Percentiles rank a stretch among this genome's conserved stretches.
Evolutionary conservation across 1,140 invertebrate species (phyloP).

Genomic region (Bombus cullumanus): DNA sequence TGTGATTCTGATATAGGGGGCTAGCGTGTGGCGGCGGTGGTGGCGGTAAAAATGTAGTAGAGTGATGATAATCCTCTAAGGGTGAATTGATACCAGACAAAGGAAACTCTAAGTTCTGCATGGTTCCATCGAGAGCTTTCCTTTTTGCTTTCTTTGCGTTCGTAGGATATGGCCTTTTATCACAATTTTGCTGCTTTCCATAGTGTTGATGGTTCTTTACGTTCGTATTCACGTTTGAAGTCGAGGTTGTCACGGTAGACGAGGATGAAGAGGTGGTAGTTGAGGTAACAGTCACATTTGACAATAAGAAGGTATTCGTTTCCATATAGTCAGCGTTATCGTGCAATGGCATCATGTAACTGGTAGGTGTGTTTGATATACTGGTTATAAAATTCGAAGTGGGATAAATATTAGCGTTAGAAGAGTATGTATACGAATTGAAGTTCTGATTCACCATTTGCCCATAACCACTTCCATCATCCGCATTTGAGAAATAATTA

Average conservation of each 20-base stretch:
- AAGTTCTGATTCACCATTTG: conserved; percentile 82
- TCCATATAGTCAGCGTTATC: conserved; percentile 81
- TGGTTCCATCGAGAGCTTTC: conserved; percentile 68
- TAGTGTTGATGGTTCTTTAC: conserved; percentile 75
- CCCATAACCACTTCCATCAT: conserved; percentile 76
- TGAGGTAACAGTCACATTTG: conserved; percentile 71
- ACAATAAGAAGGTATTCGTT: conserved; percentile 76
- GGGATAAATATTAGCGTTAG: conserved; percentile 81
- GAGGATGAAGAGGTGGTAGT: conserved; percentile 64
- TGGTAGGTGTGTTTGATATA: conserved; percentile 79
- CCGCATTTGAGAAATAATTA: conserved; percentile 80
- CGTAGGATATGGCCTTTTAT: conserved; percentile 71
- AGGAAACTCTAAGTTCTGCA: conserved; percentile 79
- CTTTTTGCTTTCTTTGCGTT: conserved; percentile 78
- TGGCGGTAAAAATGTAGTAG: conserved; percentile 70
- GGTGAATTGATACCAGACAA: conserved; percentile 76
- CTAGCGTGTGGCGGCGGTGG: conserved; percentile 67
- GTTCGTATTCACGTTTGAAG: conserved; percentile 58
- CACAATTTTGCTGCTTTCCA: conserved; percentile 68
- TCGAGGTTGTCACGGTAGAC: conserved; percentile 56
- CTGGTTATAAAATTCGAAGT: conserved; percentile 79
- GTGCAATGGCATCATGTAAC: conserved; percentile 81
- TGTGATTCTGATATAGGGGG: conserved; percentile 79
- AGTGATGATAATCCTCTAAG: conserved; percentile 79
- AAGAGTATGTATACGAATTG: conserved; percentile 79